Conservation (phyloP, 2,888 invertebrate species). For the Iselma pallidipennis region DNA sequence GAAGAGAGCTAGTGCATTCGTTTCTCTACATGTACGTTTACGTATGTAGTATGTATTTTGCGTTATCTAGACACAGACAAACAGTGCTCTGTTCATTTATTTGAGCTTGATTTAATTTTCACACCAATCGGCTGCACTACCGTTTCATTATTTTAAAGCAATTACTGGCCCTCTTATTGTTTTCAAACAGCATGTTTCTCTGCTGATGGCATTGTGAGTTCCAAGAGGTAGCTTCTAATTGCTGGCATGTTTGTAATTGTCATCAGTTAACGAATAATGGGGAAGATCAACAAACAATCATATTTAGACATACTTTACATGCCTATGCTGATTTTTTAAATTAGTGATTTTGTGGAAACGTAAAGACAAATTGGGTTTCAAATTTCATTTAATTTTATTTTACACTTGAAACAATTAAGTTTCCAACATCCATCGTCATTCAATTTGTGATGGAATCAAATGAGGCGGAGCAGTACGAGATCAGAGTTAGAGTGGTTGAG, state of each 20-base stretch:
- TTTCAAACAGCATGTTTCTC: conserved; percentile 3
- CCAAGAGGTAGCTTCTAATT: not conserved
- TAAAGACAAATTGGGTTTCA: not conserved
- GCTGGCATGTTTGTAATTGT: not conserved
- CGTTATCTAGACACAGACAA: not conserved
- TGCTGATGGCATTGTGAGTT: not conserved
- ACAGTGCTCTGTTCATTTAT: conserved; percentile 30
- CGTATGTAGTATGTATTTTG: conserved; percentile 7
- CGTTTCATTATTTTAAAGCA: conserved; percentile 32
- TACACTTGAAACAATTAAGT: not conserved
- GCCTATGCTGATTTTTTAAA: too few species aligned
- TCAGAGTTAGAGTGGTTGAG: conserved; percentile 32
- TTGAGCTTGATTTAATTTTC: conserved; percentile 37
- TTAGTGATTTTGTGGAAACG: too few species aligned
- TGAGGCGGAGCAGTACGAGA: conserved; percentile 31
- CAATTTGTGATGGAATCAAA: conserved; percentile 28
- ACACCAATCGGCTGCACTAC: conserved; percentile 33
- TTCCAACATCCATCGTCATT: conserved; percentile 9
- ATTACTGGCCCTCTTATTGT: conserved; percentile 11
- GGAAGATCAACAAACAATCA: not conserved
- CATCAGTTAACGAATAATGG: not conserved
- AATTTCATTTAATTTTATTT: not conserved
- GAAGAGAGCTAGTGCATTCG: not conserved
- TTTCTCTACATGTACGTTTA: not conserved
- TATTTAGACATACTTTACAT: too few species aligned